Evolutionary conservation across 2,113 vertebrate genomes (phyloP).

Genomic region (Eulacestoma nigropectus): DNA sequence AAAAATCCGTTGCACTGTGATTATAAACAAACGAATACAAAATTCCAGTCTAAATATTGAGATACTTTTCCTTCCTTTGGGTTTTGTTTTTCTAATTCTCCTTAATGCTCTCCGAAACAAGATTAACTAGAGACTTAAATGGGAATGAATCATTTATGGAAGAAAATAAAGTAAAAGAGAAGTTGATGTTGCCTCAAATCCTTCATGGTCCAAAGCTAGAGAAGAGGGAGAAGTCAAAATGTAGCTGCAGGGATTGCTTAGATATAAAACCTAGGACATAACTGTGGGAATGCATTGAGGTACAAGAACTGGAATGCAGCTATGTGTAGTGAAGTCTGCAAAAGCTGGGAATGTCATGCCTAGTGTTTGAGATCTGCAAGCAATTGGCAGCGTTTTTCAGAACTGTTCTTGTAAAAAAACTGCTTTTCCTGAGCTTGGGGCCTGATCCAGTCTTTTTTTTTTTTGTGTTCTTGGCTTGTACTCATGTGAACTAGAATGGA

Average conservation of each 20-base stretch:
- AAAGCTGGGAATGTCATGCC: constrained; percentile 11
- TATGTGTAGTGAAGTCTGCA: background rate
- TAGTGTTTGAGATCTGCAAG: background rate
- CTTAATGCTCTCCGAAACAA: background rate
- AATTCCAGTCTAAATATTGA: background rate
- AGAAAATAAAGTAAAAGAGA: background rate
- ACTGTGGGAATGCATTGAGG: constrained; percentile 16
- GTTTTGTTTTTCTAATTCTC: background rate
- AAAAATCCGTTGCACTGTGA: background rate
- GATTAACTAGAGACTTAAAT: background rate
- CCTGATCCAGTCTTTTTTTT: background rate
- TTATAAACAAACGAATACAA: background rate
- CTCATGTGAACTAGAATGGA: background rate
- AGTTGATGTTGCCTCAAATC: background rate
- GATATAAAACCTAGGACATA: background rate
- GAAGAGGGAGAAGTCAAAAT: background rate
- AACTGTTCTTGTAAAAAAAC: background rate
- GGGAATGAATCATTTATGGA: background rate
- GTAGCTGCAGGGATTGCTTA: background rate
- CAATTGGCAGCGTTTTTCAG: background rate
- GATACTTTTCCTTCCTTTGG: background rate
- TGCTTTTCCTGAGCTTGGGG: background rate
- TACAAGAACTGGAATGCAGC: background rate
- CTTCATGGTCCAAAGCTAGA: background rate
- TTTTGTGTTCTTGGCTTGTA: constrained; percentile 1